Evolutionary conservation across 64 coral and sea anemone genomes (phyloP).

Genomic region (Acropora yongei): DNA sequence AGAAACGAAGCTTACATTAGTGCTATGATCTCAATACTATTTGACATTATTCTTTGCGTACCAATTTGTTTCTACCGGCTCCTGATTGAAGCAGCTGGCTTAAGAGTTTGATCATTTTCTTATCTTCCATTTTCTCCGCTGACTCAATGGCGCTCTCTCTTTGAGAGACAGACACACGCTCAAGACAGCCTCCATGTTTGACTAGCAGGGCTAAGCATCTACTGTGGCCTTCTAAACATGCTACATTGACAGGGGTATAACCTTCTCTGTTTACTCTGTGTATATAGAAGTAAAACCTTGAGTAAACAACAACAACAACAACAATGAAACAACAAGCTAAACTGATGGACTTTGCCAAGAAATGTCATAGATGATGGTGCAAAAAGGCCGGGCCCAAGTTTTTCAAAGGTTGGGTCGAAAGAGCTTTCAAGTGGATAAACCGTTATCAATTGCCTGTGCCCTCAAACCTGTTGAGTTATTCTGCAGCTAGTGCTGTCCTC

Average conservation of each 20-base stretch:
- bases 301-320: not conserved
- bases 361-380: not conserved
- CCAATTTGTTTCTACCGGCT: not conserved
- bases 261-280: conserved; percentile 27
- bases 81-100: not conserved
- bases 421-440: not conserved
- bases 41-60: not conserved
- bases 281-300: not conserved
- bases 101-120: not conserved
- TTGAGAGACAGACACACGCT: not conserved
- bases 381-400: not conserved
- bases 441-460: no score
- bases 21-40: no score
- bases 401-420: not conserved
- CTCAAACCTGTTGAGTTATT: not conserved
- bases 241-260: conserved; percentile 52
- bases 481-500: no score
- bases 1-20: no score
- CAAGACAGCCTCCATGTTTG: conserved; percentile 32
- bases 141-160: conserved; percentile 24
- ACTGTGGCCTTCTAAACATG: conserved; percentile 28
- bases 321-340: no score
- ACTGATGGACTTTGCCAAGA: no score
- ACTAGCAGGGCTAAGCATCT: conserved; percentile 31
- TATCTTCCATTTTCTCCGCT: not conserved